phyloP scores from a whole-genome alignment of 1,140 invertebrate species.

The Eciton burchellii region DNA sequence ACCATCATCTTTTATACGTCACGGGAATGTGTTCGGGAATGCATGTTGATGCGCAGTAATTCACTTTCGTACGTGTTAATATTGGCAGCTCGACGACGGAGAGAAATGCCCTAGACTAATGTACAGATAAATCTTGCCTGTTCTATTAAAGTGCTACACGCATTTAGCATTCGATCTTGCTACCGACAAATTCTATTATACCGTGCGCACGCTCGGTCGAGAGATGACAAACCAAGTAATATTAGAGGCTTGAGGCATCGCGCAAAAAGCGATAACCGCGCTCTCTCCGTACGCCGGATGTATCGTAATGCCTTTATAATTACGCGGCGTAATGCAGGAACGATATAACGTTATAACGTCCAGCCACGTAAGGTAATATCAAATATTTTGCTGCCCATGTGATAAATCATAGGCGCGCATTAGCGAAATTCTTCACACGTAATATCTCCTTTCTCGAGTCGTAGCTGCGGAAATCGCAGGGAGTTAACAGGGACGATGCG shows the following conservation, averaged over 20 bases:
- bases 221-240: slow-evolving; percentile 53
- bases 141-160: slow-evolving; percentile 61
- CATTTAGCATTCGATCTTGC: slow-evolving; percentile 61
- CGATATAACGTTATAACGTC: slow-evolving; percentile 39
- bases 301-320: slow-evolving; percentile 40
- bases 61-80: slow-evolving; percentile 76
- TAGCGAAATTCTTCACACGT: slow-evolving; percentile 72
- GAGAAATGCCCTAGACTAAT: slow-evolving; percentile 70
- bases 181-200: slow-evolving; percentile 61
- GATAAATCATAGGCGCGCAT: slow-evolving; percentile 77
- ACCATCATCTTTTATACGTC: slow-evolving; percentile 69
- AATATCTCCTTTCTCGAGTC: slow-evolving; percentile 63
- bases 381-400: slow-evolving; percentile 61
- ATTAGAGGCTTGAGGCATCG: slow-evolving; percentile 29
- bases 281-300: not conserved
- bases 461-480: slow-evolving; percentile 47
- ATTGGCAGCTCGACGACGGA: slow-evolving; percentile 69
- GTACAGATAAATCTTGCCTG: slow-evolving; percentile 64
- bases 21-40: slow-evolving; percentile 69
- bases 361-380: slow-evolving; percentile 38
- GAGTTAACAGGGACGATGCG: slow-evolving; percentile 75
- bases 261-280: not conserved
- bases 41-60: slow-evolving; percentile 74
- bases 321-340: slow-evolving; percentile 25
- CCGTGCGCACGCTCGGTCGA: slow-evolving; percentile 22